These are phyloP conservation scores for Molanna angustata DNA, from an alignment of 2,888 invertebrate genomes.

Conservation along the genomic window DNA sequence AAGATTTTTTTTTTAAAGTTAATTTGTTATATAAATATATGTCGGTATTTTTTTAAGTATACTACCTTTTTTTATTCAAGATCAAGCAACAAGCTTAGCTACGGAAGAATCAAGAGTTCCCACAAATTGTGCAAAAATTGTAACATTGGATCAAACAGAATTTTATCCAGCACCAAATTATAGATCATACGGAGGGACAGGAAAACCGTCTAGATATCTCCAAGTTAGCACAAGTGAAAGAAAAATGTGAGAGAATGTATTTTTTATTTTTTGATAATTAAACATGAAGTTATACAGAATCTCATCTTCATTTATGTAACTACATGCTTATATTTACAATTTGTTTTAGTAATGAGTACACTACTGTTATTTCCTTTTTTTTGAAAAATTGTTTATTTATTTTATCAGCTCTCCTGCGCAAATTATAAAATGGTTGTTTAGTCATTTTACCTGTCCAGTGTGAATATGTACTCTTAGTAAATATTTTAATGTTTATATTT, in stretches of 20 bases:
- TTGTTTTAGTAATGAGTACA: not conserved
- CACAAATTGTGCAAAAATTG: slow-evolving; percentile 60
- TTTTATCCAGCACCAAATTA: slow-evolving; percentile 77
- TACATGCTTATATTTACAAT: not conserved
- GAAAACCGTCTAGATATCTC: slow-evolving; percentile 55
- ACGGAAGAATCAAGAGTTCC: slow-evolving; percentile 64
- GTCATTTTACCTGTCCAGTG: no score
- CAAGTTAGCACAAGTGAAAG: slow-evolving; percentile 66
- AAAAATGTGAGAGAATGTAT: slow-evolving; percentile 47
- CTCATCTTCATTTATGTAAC: no score
- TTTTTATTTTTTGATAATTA: not conserved
- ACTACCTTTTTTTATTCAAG: slow-evolving; percentile 39
- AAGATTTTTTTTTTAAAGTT: no score
- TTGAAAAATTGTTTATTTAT: not conserved
- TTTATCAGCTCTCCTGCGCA: no score
- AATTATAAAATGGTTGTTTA: no score
- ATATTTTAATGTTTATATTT: no score
- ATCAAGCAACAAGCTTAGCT: slow-evolving; percentile 69
- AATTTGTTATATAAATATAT: no score
- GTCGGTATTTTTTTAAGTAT: not conserved
- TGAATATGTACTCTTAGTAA: no score
- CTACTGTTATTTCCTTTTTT: not conserved
- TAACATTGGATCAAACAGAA: slow-evolving; percentile 65
- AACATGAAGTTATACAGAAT: no score
- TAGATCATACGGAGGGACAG: slow-evolving; percentile 65